Base-by-base conservation (phyloP, 2,888 invertebrate species). In the Caenorhabditis parvicauda region DNA sequence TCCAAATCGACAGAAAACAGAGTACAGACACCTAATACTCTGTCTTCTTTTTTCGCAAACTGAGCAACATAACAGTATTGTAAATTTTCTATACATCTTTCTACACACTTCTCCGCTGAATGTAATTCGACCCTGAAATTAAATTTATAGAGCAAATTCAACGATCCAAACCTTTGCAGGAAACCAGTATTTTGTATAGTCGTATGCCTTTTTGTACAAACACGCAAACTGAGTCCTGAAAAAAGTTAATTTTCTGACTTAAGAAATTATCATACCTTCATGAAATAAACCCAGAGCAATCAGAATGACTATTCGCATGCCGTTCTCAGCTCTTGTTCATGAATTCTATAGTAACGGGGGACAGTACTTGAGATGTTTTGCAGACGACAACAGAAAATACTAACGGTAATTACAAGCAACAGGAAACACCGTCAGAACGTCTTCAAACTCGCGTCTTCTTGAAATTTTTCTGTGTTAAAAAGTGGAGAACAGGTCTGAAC, bases 51-150 rank as follows among this genome's bases (percentile, higher is more conserved):
- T 44, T 65, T 64, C 14, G 47, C 43, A 39, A 67, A 72, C 27
- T 64, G 67, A 38, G 69, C 70, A 39, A 70, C 54, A 27, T 59
- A 58, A 42, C 72, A 72, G 41, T 63, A 69, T 24, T 65, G 56
- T 44, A 72, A 55, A 37, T 67, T 62, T 43, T 72, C 72, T n/a
- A 72, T 65, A 51, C 72, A 72, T 29, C 72, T 51, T 45, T 72
- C 72, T 14, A 72, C 67, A 38, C 72, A 72, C 38, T 59, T 54
- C 44, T 69, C 70, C 1, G 72, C 54, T 5, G 68, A 58, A 1
- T 56, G 60, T n/a, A 72, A 43, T 44, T 72, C 66, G 25, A 72
- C 59, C 57, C 72, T 62, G 50, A 54, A 54, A 50, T 39, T 9
- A 22, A 43, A 28, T 27, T 14, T 32, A 32, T 12, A n/a, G n/a